phyloP scores from a whole-genome alignment of 2,113 vertebrate species.

The Oplegnathus fasciatus region DNA sequence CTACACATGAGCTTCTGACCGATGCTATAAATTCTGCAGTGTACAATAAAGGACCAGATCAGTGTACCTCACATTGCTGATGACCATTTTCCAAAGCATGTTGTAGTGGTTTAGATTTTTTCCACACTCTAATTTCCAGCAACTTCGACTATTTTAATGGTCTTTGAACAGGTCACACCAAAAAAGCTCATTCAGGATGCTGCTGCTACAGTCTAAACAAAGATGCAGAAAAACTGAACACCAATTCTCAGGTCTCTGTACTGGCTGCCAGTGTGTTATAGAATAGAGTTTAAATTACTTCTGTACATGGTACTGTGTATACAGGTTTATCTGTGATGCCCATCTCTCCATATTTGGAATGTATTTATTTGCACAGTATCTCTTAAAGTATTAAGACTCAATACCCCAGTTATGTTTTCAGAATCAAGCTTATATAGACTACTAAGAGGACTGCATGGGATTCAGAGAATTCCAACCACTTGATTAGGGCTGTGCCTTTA shows the following conservation, averaged over 20 bases:
- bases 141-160: neutral
- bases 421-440: no score
- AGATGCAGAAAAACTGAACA: neutral
- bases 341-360: neutral
- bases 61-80: neutral
- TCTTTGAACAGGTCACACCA: neutral
- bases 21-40: neutral
- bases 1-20: neutral
- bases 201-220: neutral
- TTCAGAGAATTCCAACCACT: neutral
- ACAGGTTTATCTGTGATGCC: neutral
- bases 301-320: neutral
- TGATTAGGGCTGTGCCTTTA: constrained; percentile 44
- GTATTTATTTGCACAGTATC: neutral
- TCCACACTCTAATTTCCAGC: neutral
- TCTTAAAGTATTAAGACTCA: neutral
- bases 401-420: neutral
- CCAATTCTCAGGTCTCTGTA: neutral
- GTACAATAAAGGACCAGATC: neutral
- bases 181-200: neutral
- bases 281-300: neutral
- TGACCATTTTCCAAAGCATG: neutral
- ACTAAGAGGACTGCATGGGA: neutral
- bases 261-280: neutral
- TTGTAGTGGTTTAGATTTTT: neutral